Percentiles rank a stretch among this genome's conserved stretches.
These are phyloP conservation scores for Procavia capensis DNA, from an alignment of 2,113 vertebrate genomes.

Conservation along the genomic window DNA sequence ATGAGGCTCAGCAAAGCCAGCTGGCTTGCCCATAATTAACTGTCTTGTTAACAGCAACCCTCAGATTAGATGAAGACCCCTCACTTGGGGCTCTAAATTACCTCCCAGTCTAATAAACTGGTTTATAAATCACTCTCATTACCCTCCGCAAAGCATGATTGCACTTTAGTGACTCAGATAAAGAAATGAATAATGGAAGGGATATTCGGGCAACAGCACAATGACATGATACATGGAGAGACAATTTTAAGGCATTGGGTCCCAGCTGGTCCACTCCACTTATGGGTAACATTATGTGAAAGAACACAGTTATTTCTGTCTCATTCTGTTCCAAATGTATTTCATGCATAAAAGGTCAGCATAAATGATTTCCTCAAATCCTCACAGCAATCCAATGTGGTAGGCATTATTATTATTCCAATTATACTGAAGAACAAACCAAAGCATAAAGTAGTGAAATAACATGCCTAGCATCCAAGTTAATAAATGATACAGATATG, in stretches of 20 bases:
- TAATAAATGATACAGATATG: background rate
- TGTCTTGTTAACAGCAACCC: background rate
- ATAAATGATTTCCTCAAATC: slow-evolving; percentile 2
- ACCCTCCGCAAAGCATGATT: background rate
- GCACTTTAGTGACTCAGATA: background rate
- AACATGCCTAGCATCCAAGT: background rate
- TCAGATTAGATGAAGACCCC: background rate
- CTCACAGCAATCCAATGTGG: background rate
- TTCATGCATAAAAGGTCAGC: background rate
- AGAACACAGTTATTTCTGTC: background rate
- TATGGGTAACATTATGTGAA: background rate
- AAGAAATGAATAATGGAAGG: background rate
- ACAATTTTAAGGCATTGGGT: background rate
- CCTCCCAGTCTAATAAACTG: background rate
- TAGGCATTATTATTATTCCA: background rate
- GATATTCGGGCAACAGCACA: background rate
- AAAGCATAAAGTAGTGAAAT: background rate
- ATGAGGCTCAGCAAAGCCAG: background rate
- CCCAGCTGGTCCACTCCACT: background rate
- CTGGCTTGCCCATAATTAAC: background rate
- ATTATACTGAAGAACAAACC: background rate
- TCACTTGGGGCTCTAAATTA: background rate
- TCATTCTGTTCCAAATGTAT: background rate
- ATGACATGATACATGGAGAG: background rate
- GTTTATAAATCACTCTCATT: background rate